Percentiles rank a stretch among this genome's conserved stretches.
Conservation (phyloP, 2,888 invertebrate genomes). For the Ditula angustiorana region DNA sequence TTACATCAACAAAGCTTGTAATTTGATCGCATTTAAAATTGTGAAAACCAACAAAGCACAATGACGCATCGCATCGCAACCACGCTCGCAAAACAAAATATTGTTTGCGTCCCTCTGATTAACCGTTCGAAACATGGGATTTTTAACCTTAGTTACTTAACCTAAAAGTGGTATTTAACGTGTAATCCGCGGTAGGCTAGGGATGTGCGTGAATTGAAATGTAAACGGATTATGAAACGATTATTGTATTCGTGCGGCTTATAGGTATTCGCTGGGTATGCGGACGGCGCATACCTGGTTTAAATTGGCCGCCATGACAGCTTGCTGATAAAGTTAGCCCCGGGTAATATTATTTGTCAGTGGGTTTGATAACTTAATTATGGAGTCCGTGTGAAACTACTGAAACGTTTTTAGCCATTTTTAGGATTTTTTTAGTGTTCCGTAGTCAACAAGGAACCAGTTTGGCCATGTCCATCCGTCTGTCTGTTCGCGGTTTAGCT, state of each 20-base stretch:
- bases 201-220: conserved; percentile 39
- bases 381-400: neutral
- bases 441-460: too few species aligned
- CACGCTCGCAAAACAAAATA: neutral
- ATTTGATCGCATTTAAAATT: neutral
- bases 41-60: neutral
- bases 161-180: neutral
- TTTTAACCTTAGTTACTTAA: neutral
- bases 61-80: neutral
- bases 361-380: conserved; percentile 21
- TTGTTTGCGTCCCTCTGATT: conserved; percentile 9
- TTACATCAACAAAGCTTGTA: too few species aligned
- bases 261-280: conserved; percentile 37
- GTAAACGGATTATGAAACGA: conserved; percentile 41
- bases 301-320: conserved; percentile 37
- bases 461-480: too few species aligned
- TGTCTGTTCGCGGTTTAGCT: too few species aligned
- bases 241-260: conserved; percentile 42
- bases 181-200: neutral
- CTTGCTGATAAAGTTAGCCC: conserved; percentile 30
- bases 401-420: neutral
- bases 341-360: conserved; percentile 25
- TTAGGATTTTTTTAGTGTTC: neutral
- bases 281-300: conserved; percentile 23
- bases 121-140: neutral